These are phyloP conservation scores for Mythimna lalbum DNA, from an alignment of 2,888 invertebrate species.

Conservation along the genomic window DNA sequence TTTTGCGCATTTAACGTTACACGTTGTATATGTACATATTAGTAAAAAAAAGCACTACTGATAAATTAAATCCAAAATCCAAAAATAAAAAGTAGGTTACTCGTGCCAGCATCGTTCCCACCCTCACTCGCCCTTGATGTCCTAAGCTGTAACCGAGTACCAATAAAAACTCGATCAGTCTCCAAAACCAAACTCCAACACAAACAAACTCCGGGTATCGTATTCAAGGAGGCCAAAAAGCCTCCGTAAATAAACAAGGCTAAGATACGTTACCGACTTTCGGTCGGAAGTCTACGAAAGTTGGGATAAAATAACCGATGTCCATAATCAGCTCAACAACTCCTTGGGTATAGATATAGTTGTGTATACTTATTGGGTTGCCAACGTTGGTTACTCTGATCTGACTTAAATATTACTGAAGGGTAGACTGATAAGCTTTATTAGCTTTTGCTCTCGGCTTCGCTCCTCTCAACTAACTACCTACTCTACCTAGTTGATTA, in stretches of 20 bases:
- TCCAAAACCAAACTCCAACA: slow-evolving; percentile 22
- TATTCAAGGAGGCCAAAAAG: slow-evolving; percentile 42
- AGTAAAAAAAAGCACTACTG: too few relatives aligned
- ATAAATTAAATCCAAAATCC: too few relatives aligned
- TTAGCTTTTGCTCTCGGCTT: too few relatives aligned
- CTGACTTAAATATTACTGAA: too few relatives aligned
- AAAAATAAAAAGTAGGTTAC: not conserved
- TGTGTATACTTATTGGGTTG: slow-evolving; percentile 30
- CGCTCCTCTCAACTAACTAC: too few relatives aligned
- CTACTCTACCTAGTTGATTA: too few relatives aligned
- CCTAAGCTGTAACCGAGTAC: slow-evolving; percentile 1
- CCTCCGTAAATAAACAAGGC: slow-evolving; percentile 52
- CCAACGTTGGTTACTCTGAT: slow-evolving; percentile 3
- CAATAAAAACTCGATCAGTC: slow-evolving; percentile 43
- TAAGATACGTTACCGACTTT: slow-evolving; percentile 54
- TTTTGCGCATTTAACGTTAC: too few relatives aligned
- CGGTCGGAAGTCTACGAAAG: slow-evolving; percentile 33
- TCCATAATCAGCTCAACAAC: slow-evolving; percentile 47
- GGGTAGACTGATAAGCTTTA: too few relatives aligned
- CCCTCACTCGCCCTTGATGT: not conserved
- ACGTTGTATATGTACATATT: too few relatives aligned
- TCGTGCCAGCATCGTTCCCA: not conserved
- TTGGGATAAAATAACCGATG: slow-evolving; percentile 55
- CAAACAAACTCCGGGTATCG: slow-evolving; percentile 57
- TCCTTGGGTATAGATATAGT: slow-evolving; percentile 37